These are phyloP conservation scores for Lota lota DNA, from an alignment of 2,113 vertebrate species.

Conservation along the genomic window DNA sequence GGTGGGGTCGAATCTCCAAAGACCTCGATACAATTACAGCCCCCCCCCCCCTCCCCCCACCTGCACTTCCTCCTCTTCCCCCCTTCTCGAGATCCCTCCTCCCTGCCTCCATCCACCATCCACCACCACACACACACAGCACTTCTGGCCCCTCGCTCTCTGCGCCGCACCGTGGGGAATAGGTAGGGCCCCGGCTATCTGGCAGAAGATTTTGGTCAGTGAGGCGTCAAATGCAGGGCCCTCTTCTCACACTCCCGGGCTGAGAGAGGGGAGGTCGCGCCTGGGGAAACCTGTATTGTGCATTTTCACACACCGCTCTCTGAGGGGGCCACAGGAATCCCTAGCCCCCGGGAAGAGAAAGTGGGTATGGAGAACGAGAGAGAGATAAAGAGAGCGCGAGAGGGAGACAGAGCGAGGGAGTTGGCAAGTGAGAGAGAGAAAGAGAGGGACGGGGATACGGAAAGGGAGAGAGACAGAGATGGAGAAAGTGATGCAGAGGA, in stretches of 20 bases:
- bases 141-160: constrained; percentile 76
- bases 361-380: constrained; percentile 50
- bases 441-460: no score
- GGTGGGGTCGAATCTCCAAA: constrained; percentile 80
- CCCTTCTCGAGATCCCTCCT: not conserved
- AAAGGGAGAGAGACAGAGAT: no score
- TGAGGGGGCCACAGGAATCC: constrained; percentile 61
- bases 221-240: constrained; percentile 84
- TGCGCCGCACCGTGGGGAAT: constrained; percentile 78
- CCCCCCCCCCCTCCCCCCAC: constrained; percentile 78
- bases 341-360: constrained; percentile 59
- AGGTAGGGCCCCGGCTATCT: constrained; percentile 71
- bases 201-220: constrained; percentile 83
- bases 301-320: constrained; percentile 79
- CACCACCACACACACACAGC: constrained; percentile 46
- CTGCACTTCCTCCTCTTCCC: not conserved
- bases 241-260: constrained; percentile 76
- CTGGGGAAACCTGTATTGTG: constrained; percentile 69
- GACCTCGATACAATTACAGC: constrained; percentile 84
- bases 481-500: no score
- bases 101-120: not conserved
- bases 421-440: no score
- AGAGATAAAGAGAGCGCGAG: not conserved
- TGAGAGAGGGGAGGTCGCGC: constrained; percentile 25
- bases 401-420: no score